Base-by-base conservation (phyloP, 2,113 vertebrate genomes). In the Nycticebus coucang region DNA sequence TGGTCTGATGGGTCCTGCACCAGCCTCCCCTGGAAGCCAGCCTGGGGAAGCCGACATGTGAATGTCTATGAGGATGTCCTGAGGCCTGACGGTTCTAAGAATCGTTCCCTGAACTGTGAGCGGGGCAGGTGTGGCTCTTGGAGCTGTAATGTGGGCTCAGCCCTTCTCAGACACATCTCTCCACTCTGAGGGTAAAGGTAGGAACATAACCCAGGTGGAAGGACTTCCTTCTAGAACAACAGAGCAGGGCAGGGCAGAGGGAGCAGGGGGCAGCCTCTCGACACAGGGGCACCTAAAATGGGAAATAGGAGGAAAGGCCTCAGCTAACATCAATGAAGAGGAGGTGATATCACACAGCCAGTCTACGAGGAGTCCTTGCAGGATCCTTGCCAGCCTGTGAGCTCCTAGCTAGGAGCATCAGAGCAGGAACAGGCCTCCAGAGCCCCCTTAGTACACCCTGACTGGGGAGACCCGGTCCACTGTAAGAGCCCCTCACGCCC, bases 191-290 rank as follows among this genome's bases (percentile, higher is more conserved):
- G 6, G 45, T 17, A 28, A 87, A 30, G 7, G 26, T 21, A 8
- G 60, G 24, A 17, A 3, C 5, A 22, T 59, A 53, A 18, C 53
- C 7, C 9, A 11, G 28, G 0, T 53, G 64, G 45, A 68, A 64
- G 71, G 33, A 28, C 12, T 82, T 68, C 64, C 59, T 95, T 79
- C 57, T 53, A 62, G 81, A 84, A 59, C 24, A 74, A 30, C n/a
- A 59, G 75, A 45, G 35, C 8, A 17, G 8, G 30, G 30, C 45
- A 6, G 2, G 71, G 41, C 7, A 53, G 13, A 17, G 75, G 24
- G 35, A 57, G 13, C 41, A 3, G 62, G 41, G 5, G n/a, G 8
- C 24, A 28, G 75, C 26, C 2, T n/a, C 53, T 77, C 28, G 41
- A 74, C 53, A 55, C 35, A 3, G 3, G 45, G 8, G 19, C 55